phyloP scores from a whole-genome alignment of 2,113 vertebrate species.

The Leuciscus idus region DNA sequence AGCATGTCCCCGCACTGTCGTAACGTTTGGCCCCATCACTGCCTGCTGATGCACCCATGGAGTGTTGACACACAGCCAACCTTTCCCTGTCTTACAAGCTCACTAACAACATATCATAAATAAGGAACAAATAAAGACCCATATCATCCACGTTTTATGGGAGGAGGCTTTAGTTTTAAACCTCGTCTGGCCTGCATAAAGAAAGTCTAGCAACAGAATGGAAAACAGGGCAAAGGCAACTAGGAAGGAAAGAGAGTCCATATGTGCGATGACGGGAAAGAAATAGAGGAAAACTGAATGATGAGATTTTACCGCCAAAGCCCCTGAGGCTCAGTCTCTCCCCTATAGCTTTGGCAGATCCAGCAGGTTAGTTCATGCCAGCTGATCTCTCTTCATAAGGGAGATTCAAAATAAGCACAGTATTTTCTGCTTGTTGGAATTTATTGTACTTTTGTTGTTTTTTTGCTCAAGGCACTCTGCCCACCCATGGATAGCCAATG shows the following conservation, averaged over 20 bases:
- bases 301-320: conserved; percentile 28
- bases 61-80: conserved; percentile 20
- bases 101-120: conserved; percentile 51
- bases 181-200: not conserved
- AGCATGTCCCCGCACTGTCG: conserved; percentile 50
- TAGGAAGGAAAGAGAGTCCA: conserved; percentile 11
- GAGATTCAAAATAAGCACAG: conserved; percentile 23
- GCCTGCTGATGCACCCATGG: conserved; percentile 6
- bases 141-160: conserved; percentile 41
- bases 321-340: conserved; percentile 34
- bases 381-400: conserved; percentile 35
- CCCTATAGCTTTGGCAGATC: conserved; percentile 27
- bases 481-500: conserved; percentile 35
- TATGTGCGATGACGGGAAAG: conserved; percentile 28
- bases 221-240: not conserved
- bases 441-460: conserved; percentile 46
- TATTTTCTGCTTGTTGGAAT: conserved; percentile 48
- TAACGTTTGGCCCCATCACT: conserved; percentile 42
- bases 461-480: conserved; percentile 44
- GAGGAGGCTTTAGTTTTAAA: conserved; percentile 24
- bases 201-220: conserved; percentile 9
- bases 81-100: conserved; percentile 28
- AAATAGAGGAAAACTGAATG: conserved; percentile 20
- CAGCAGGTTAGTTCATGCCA: conserved; percentile 33
- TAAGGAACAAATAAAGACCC: conserved; percentile 36